These are phyloP conservation scores for Phalacrocorax aristotelis DNA, from an alignment of 2,113 vertebrate genomes.

Conservation along the genomic window DNA sequence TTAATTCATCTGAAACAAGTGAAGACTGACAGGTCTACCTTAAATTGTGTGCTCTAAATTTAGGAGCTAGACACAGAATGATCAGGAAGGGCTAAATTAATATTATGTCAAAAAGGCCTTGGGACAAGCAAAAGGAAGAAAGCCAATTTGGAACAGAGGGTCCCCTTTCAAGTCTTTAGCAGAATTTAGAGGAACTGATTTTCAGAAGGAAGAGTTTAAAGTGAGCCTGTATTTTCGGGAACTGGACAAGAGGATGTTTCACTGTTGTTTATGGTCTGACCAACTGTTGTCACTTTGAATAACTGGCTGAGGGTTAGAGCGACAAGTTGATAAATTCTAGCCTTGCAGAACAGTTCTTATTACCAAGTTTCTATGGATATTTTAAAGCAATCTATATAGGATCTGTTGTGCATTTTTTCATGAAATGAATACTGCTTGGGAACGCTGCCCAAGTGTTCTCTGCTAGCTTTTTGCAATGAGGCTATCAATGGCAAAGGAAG, in stretches of 20 bases:
- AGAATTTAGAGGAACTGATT: conserved; percentile 1
- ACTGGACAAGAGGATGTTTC: background rate
- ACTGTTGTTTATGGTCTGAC: background rate
- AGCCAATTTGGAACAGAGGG: conserved; percentile 29
- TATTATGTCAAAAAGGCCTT: conserved; percentile 52
- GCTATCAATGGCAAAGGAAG: background rate
- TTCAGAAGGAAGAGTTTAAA: background rate
- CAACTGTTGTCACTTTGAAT: background rate
- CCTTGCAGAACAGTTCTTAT: background rate
- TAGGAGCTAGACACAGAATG: conserved; percentile 31
- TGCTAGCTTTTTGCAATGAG: background rate
- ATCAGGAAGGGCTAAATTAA: conserved; percentile 62
- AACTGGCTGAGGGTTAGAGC: background rate
- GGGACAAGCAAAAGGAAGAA: conserved; percentile 42
- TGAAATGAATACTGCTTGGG: background rate
- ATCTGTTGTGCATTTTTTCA: background rate
- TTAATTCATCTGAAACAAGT: conserved; percentile 42
- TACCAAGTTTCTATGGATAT: background rate
- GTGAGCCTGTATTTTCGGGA: background rate
- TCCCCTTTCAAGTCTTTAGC: conserved; percentile 25
- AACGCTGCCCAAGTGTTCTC: background rate
- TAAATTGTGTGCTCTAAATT: conserved; percentile 44
- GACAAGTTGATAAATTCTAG: background rate
- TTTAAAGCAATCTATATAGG: background rate
- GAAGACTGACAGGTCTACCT: conserved; percentile 37